These are phyloP conservation scores for Gymnoscelis rufifasciata DNA, from an alignment of 2,888 invertebrate genomes.

Conservation along the genomic window DNA sequence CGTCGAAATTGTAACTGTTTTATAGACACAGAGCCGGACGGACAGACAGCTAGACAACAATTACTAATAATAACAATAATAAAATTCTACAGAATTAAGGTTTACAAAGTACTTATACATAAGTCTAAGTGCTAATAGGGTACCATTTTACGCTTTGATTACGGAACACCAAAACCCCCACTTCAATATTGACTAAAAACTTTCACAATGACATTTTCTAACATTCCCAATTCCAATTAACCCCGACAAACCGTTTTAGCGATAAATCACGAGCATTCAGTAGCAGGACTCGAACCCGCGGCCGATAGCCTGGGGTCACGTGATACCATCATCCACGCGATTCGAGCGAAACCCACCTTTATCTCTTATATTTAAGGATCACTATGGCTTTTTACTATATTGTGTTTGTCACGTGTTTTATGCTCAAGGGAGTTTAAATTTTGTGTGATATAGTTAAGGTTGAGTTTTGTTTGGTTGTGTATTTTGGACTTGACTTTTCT, in stretches of 20 bases:
- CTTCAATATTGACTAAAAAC: neutral
- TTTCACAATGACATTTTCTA: conserved; percentile 6
- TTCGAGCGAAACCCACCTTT: conserved; percentile 7
- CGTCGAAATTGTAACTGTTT: no score
- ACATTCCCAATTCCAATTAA: conserved; percentile 53
- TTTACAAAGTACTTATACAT: no score
- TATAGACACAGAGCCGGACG: no score
- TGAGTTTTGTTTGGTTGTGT: neutral
- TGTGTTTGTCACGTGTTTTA: neutral
- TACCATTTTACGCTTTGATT: no score
- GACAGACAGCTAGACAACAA: no score
- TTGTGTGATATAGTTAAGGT: neutral
- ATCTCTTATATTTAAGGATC: neutral
- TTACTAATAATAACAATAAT: no score
- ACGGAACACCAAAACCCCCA: neutral
- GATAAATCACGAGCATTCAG: conserved; percentile 65
- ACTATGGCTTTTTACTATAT: neutral
- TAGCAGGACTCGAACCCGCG: conserved; percentile 63
- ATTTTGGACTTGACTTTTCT: neutral
- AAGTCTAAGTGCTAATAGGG: no score
- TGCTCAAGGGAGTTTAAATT: neutral
- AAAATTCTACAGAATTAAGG: no score
- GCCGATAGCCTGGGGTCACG: conserved; percentile 69
- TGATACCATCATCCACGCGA: conserved; percentile 52
- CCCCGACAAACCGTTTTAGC: conserved; percentile 52